Percentiles rank a stretch among this genome's conserved stretches.
phyloP scores from a whole-genome alignment of 2,113 vertebrate genomes.

The Pollimyrus isidori region DNA sequence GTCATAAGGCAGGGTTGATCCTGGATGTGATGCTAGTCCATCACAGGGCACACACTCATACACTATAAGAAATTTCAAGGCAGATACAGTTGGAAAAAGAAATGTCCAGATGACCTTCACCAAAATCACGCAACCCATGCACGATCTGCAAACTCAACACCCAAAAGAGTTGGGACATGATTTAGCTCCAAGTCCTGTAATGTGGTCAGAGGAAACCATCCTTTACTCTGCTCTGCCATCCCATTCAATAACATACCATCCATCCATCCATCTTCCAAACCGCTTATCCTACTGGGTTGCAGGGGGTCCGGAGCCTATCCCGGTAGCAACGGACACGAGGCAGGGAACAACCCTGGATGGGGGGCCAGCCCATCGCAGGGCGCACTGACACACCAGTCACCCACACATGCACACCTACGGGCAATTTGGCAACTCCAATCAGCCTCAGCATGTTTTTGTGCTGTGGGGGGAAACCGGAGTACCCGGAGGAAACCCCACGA shows the following conservation, averaged over 20 bases:
- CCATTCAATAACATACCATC: background rate
- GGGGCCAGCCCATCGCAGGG: no score
- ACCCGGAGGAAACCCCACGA: no score
- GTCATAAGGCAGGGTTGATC: background rate
- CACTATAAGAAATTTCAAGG: background rate
- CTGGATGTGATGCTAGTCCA: background rate
- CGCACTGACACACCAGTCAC: no score
- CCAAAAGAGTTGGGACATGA: background rate
- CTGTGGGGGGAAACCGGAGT: no score
- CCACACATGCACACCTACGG: no score
- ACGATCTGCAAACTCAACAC: background rate
- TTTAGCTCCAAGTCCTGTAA: background rate
- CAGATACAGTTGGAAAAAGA: background rate
- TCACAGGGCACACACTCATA: background rate
- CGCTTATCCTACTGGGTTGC: no score
- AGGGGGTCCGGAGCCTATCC: no score
- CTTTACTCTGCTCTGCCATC: background rate
- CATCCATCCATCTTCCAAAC: no score
- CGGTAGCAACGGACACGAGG: no score
- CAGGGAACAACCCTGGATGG: no score
- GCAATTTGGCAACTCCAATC: no score
- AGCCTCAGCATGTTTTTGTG: no score
- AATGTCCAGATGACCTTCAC: background rate
- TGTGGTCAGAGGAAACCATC: background rate
- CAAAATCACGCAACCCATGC: background rate